Conservation (phyloP, 2,888 invertebrate genomes). For the Cataglyphis altisquamis region DNA sequence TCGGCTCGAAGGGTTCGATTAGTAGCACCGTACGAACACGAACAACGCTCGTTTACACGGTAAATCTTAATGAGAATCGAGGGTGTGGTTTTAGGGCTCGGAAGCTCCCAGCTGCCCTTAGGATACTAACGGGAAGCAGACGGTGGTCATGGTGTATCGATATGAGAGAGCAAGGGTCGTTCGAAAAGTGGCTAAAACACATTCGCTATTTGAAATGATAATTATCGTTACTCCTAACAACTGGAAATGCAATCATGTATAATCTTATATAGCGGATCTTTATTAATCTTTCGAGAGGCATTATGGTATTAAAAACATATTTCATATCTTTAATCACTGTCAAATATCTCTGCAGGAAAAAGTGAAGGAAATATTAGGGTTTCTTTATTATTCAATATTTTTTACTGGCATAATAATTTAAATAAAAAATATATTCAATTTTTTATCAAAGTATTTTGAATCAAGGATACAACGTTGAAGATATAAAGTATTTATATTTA, state of each 20-base stretch:
- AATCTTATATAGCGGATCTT: not conserved
- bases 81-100: slow-evolving; percentile 73
- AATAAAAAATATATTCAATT: not conserved
- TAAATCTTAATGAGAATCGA: slow-evolving; percentile 76
- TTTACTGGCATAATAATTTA: not conserved
- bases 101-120: slow-evolving; percentile 70
- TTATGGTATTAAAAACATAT: not conserved
- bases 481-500: not conserved
- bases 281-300: not conserved
- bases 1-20: slow-evolving; percentile 62
- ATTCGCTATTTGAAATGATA: slow-evolving; percentile 15
- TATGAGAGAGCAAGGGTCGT: slow-evolving; percentile 19
- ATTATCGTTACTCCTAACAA: slow-evolving; percentile 23
- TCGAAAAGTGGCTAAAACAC: slow-evolving; percentile 36
- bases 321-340: slow-evolving; percentile 2
- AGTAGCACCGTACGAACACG: slow-evolving; percentile 60
- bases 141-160: slow-evolving; percentile 43
- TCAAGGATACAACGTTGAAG: not conserved
- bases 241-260: not conserved
- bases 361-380: not conserved
- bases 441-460: not conserved
- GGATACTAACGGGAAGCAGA: slow-evolving; percentile 48
- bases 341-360: not conserved
- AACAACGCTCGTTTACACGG: slow-evolving; percentile 74
- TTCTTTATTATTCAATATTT: not conserved